Percentiles rank a stretch among this genome's conserved stretches.
These are phyloP conservation scores for Paradoxurus hermaphroditus DNA, from an alignment of 2,113 vertebrate genomes.

Conservation along the genomic window DNA sequence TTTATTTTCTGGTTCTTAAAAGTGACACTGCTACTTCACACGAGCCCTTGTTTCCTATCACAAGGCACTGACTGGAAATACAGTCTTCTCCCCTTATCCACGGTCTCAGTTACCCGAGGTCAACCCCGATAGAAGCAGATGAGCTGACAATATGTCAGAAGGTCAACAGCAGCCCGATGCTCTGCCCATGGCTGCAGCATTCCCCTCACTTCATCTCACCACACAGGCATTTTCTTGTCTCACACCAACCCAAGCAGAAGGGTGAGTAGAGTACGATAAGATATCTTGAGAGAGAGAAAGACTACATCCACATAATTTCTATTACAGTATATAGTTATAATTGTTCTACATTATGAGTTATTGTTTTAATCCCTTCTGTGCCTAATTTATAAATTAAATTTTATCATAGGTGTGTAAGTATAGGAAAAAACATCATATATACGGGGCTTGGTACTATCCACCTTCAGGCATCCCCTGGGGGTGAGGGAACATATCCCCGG, in stretches of 20 bases:
- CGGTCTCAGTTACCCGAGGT: background rate
- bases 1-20: background rate
- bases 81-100: background rate
- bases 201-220: background rate
- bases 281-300: background rate
- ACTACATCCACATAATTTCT: background rate
- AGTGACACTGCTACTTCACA: background rate
- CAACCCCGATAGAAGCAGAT: background rate
- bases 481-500: background rate
- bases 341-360: background rate
- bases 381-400: background rate
- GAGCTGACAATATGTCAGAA: background rate
- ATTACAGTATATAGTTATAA: background rate
- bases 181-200: background rate
- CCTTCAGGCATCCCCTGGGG: background rate
- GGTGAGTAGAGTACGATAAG: background rate
- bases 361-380: background rate
- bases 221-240: background rate
- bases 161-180: background rate
- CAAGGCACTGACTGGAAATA: background rate
- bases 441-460: background rate
- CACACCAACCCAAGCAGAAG: background rate
- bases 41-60: too few species aligned
- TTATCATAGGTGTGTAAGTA: background rate
- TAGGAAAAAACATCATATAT: background rate